These are phyloP conservation scores for Drosophila quinaria DNA, from an alignment of 2,888 invertebrate genomes.

Conservation along the genomic window DNA sequence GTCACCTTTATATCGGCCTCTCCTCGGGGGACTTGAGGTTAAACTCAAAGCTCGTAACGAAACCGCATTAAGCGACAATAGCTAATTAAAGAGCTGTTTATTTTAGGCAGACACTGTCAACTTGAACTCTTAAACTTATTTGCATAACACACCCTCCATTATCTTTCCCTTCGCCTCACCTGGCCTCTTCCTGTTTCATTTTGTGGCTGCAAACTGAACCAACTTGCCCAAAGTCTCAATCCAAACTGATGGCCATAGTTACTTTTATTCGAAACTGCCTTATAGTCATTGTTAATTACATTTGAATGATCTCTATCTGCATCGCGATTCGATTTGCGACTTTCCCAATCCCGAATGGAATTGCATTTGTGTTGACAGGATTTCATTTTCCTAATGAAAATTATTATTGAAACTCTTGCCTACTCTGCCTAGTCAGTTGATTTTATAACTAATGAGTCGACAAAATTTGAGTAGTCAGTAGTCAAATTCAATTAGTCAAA, in stretches of 20 bases:
- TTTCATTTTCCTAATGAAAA: slow-evolving; percentile 59
- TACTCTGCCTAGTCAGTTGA: slow-evolving; percentile 41
- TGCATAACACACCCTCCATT: slow-evolving; percentile 48
- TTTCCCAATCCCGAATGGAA: slow-evolving; percentile 23
- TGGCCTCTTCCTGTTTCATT: slow-evolving; percentile 40
- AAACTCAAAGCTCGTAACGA: slow-evolving; percentile 8
- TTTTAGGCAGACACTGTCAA: slow-evolving; percentile 57
- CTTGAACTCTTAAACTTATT: slow-evolving; percentile 32
- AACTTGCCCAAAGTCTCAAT: slow-evolving; percentile 3
- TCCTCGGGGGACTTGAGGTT: slow-evolving; percentile 41
- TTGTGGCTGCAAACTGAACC: neutral
- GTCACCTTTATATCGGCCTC: slow-evolving; percentile 16
- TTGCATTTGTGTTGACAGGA: slow-evolving; percentile 10
- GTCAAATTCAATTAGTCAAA: slow-evolving; percentile 53
- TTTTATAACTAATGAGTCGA: slow-evolving; percentile 44
- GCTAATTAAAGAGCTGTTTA: slow-evolving; percentile 60
- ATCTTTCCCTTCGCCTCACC: slow-evolving; percentile 32
- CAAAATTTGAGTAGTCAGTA: slow-evolving; percentile 34
- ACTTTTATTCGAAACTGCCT: neutral
- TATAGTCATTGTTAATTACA: slow-evolving; percentile 46
- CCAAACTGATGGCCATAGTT: slow-evolving; percentile 1
- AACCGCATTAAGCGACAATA: slow-evolving; percentile 53
- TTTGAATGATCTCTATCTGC: slow-evolving; percentile 45
- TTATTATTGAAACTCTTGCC: slow-evolving; percentile 1
- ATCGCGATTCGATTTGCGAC: slow-evolving; percentile 20